Evolutionary conservation across 2,113 vertebrate genomes (phyloP), one percentile per base, ranked within the genome.

Genomic region (Hemichromis elongatus): DNA sequence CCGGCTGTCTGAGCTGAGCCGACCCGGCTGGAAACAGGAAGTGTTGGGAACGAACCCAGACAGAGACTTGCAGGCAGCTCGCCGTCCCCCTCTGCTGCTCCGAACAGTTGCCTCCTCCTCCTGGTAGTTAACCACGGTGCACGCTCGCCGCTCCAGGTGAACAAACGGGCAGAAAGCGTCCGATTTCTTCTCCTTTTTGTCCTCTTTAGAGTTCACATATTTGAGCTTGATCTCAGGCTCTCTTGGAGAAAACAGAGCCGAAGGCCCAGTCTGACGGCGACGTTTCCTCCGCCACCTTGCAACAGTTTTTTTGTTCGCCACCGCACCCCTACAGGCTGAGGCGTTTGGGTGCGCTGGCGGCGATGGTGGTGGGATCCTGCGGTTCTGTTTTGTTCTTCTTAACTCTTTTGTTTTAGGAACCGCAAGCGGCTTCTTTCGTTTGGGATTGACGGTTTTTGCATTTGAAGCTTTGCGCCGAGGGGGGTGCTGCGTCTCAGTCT

Each of bases 141-240:
- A 96, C 6, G 28, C 56, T 37, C 75, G 84, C 57, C 5, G 45
- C 24, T 94, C 90, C 68, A 96, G 18, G 52, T 87, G 95, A 6
- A 97, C 88, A 0, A 96, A 96, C 0, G 96, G 96, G 18, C 61
- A 82, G 5, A 96, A 97, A 19, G n/a, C 3, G 10, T 90, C 89
- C 0, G 56, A 56, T 10, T 77, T 90, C 45, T 59, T 80, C 6
- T 90, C 90, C 28, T 86, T 95, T 16, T 93, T 95, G 8, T 90
- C 91, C 47, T 88, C 91, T 85, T 90, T 93, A 4, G 80, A 1
- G 0, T 57, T 92, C 13, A 89, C 3, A 47, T 92, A 95, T 86
- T 93, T 95, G 1, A 96, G 93, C n/a, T 90, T 84, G 87, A 97
- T 95, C 54, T 96, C 95, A 0, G 96, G 94, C 70, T 95, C 96